Evolutionary conservation across 2,113 vertebrate species (phyloP).

Genomic region (Miniopterus natalensis): DNA sequence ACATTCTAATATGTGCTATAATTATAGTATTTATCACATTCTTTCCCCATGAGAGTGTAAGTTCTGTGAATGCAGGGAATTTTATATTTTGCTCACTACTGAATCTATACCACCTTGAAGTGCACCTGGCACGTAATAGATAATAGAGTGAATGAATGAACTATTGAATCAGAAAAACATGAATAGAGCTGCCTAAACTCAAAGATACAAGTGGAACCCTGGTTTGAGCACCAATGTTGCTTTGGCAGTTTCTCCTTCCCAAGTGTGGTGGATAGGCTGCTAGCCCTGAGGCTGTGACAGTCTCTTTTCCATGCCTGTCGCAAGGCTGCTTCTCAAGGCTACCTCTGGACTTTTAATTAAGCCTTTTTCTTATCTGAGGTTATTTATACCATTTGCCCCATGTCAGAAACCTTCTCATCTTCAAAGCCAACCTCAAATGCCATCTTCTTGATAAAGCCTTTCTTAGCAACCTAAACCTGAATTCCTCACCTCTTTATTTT

Average conservation of each 20-base stretch:
- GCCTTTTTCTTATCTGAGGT: background rate
- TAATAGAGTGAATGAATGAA: background rate
- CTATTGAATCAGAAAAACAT: background rate
- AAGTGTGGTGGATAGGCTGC: background rate
- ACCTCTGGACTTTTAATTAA: background rate
- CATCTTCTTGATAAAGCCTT: background rate
- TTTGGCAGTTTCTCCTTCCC: background rate
- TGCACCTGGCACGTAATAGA: background rate
- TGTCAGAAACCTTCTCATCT: slow-evolving; percentile 35
- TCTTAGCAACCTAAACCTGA: background rate
- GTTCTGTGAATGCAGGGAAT: background rate
- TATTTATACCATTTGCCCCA: background rate
- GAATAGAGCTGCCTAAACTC: background rate
- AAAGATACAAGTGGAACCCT: background rate
- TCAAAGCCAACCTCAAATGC: slow-evolving; percentile 14
- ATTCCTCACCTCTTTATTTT: background rate
- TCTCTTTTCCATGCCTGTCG: background rate
- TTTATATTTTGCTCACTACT: background rate
- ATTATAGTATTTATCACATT: background rate
- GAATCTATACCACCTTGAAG: background rate
- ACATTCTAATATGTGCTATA: background rate
- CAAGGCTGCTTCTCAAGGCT: background rate
- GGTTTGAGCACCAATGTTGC: background rate
- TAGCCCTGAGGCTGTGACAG: accelerated
- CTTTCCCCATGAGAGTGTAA: background rate